Evolutionary conservation across 2,797 vertebrate genomes (phyloP), one percentile per base, ranked within the genome.

Genomic region (Coregonus ussuriensis): DNA sequence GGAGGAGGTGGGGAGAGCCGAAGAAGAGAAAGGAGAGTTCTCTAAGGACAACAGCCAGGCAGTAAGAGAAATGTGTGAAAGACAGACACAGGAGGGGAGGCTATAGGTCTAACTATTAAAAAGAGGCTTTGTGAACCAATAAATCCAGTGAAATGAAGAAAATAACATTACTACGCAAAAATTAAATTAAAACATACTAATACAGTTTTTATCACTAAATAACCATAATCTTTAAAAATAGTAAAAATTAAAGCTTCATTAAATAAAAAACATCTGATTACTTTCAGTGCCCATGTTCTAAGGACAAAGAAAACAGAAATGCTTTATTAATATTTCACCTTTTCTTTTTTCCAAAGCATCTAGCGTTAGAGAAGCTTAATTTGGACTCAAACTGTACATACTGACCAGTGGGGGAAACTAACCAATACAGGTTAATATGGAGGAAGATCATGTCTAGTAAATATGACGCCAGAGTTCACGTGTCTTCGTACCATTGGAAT

Each of bases 41-140:
- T 71, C 93, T 95, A 92, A 97, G 94, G 93, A 93, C 88, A 87
- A 83, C 25, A 53, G 72, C 84, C 76, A 86, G 80, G 84, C 76
- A 83, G 79, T 59, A 89, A 89, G 62, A 63, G 75, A 80, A 74
- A 77, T 68, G 76, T 37, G 72, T 73, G 73, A 85, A 77, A 83
- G 52, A 77, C 5, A n/a, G 31, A 21, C 11, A 77, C 13, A 68
- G 3, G 75, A 76, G 25, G 37, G 7, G 47, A 68, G 29, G 35
- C 11, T 21, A 74, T 54, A 37, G 65, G 71, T 73, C 56, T 75
- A 62, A 74, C 67, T 31, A 77, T 13, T 71, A 75, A 77, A 59
- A 25, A 25, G 18, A 35, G 73, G n/a, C 18, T 9, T 16, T 81
- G 77, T 21, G 69, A 65, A 31, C 66, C 63, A 88, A 88, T 88